These are phyloP conservation scores for Eremophila alpestris DNA, from an alignment of 2,797 vertebrate species.

Conservation along the genomic window DNA sequence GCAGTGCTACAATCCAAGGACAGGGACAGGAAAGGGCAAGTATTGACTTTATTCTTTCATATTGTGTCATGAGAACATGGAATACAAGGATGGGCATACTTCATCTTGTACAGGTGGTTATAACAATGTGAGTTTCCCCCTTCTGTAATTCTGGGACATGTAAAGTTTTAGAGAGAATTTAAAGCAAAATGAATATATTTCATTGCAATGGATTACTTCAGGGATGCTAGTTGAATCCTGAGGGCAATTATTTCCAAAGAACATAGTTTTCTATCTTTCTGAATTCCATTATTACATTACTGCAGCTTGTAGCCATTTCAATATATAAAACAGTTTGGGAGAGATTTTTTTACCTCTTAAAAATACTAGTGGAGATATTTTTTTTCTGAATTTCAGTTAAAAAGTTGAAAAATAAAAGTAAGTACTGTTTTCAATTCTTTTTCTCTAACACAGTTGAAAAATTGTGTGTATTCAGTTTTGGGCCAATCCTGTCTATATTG, in stretches of 20 bases:
- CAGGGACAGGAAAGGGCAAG: not conserved
- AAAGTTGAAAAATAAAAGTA: not conserved
- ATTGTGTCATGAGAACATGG: not conserved
- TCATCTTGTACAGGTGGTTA: not conserved
- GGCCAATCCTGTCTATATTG: not conserved
- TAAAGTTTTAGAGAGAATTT: not conserved
- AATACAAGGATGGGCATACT: not conserved
- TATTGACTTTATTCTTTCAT: not conserved
- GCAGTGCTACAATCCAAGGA: not conserved
- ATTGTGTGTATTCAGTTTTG: not conserved
- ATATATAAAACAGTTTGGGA: not conserved
- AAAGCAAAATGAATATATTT: not conserved
- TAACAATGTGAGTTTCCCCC: not conserved
- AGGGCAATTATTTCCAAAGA: not conserved
- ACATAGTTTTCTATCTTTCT: not conserved
- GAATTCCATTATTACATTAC: not conserved
- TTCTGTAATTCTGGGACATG: not conserved
- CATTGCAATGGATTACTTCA: not conserved
- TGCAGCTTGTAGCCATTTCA: not conserved
- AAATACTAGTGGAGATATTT: not conserved
- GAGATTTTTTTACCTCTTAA: not conserved
- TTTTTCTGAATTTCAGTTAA: not conserved
- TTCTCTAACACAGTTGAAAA: not conserved
- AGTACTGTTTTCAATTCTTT: not conserved
- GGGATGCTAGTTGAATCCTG: not conserved